Percentiles rank a stretch among this genome's conserved stretches.
Evolutionary conservation across 2,888 invertebrate genomes (phyloP).

Genomic region (Hetaerina titia): DNA sequence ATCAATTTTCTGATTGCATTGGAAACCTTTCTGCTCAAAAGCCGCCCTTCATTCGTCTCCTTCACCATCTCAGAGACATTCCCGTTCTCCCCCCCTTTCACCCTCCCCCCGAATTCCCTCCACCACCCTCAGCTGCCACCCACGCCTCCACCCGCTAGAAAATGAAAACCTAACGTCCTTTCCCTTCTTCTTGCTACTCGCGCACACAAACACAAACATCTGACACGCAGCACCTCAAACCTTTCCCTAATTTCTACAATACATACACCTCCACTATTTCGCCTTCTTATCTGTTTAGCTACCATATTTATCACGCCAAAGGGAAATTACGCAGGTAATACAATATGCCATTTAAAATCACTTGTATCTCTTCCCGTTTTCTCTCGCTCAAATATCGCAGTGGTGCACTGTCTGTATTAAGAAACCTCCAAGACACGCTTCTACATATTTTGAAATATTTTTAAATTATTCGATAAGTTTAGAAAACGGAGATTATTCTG

Average conservation of each 20-base stretch:
- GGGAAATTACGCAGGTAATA: background rate
- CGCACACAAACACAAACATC: background rate
- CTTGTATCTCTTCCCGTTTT: background rate
- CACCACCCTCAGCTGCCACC: background rate
- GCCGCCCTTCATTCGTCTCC: slow-evolving; percentile 47
- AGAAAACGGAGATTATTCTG: no score
- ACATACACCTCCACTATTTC: background rate
- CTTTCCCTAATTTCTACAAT: background rate
- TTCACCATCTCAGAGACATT: slow-evolving; percentile 7
- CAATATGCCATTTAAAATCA: background rate
- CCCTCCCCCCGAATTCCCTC: background rate
- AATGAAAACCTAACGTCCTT: background rate
- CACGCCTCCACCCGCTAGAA: background rate
- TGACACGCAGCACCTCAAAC: no score
- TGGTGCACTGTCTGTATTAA: no score
- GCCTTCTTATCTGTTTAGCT: background rate
- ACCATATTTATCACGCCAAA: background rate
- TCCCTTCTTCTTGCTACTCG: background rate
- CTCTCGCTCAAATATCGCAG: background rate
- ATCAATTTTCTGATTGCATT: slow-evolving; percentile 67
- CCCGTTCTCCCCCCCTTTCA: background rate
- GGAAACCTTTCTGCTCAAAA: slow-evolving; percentile 61
- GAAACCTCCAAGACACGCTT: no score
- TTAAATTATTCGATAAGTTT: no score
- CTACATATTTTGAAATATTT: no score